Percentiles rank a stretch among this genome's conserved stretches.
Conservation (phyloP, 2,113 vertebrate genomes). For the Sebastes schlegelii region DNA sequence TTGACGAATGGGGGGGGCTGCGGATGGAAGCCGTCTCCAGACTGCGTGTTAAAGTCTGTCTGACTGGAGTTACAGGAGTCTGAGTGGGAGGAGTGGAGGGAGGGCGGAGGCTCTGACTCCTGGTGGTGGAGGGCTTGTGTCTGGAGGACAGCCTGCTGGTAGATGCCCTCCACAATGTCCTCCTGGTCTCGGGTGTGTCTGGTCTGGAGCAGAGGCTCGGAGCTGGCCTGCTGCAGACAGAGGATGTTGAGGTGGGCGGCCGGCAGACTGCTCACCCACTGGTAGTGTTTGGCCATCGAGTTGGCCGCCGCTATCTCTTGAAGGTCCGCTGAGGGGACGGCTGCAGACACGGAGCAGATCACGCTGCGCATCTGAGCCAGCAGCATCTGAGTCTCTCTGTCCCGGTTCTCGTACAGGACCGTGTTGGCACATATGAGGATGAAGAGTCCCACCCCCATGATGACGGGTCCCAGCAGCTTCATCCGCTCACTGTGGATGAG, state of each 20-base stretch:
- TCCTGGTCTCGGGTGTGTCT: slow-evolving; percentile 58
- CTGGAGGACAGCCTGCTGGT: slow-evolving; percentile 74
- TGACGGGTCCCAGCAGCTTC: slow-evolving; percentile 93
- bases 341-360: slow-evolving; percentile 85
- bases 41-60: slow-evolving; percentile 61
- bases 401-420: slow-evolving; percentile 96
- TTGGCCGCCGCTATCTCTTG: slow-evolving; percentile 60
- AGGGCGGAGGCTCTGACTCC: slow-evolving; percentile 72
- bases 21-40: slow-evolving; percentile 51
- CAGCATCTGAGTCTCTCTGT: slow-evolving; percentile 92
- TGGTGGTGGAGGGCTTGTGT: slow-evolving; percentile 80
- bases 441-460: slow-evolving; percentile 97
- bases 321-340: slow-evolving; percentile 77
- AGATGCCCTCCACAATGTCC: slow-evolving; percentile 60
- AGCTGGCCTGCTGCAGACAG: slow-evolving; percentile 80
- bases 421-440: slow-evolving; percentile 99
- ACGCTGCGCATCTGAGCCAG: slow-evolving; percentile 90
- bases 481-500: slow-evolving; percentile 89
- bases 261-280: slow-evolving; percentile 73
- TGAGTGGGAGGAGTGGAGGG: slow-evolving; percentile 79
- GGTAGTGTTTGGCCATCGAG: slow-evolving; percentile 80
- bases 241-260: slow-evolving; percentile 79
- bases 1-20: slow-evolving; percentile 72
- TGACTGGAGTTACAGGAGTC: slow-evolving; percentile 77
- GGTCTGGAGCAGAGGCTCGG: slow-evolving; percentile 82